Conservation (phyloP, 1,140 invertebrate species). For the Ceratina japonica region DNA sequence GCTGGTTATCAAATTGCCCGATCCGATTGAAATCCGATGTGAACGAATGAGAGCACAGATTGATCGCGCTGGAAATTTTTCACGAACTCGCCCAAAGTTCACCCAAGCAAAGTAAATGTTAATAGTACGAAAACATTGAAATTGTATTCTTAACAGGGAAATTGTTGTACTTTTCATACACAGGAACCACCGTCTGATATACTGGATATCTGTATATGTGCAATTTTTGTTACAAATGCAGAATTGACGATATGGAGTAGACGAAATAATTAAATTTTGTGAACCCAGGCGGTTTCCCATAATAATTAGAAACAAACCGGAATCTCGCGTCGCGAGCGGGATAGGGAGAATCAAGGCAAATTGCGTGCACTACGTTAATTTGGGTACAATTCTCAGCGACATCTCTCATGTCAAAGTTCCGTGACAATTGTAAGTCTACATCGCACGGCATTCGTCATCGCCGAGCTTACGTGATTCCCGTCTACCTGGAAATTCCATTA, state of each 20-base stretch:
- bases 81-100: neutral
- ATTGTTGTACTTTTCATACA: too few species aligned
- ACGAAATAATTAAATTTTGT: too few species aligned
- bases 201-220: too few species aligned
- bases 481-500: slow-evolving; percentile 58
- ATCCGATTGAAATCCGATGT: neutral
- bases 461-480: slow-evolving; percentile 19
- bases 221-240: too few species aligned
- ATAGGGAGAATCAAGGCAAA: neutral
- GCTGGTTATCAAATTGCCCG: neutral
- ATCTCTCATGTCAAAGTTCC: neutral
- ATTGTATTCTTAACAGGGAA: too few species aligned
- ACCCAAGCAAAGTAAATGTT: neutral
- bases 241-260: too few species aligned
- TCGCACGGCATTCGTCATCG: neutral
- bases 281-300: neutral
- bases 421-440: slow-evolving; percentile 10
- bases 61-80: neutral
- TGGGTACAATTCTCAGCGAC: neutral
- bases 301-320: neutral
- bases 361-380: neutral
- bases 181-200: too few species aligned
- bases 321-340: neutral
- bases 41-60: neutral
- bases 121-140: too few species aligned